phyloP scores from a whole-genome alignment of 2,797 vertebrate genomes.

The Chlorospingus semifuscus region DNA sequence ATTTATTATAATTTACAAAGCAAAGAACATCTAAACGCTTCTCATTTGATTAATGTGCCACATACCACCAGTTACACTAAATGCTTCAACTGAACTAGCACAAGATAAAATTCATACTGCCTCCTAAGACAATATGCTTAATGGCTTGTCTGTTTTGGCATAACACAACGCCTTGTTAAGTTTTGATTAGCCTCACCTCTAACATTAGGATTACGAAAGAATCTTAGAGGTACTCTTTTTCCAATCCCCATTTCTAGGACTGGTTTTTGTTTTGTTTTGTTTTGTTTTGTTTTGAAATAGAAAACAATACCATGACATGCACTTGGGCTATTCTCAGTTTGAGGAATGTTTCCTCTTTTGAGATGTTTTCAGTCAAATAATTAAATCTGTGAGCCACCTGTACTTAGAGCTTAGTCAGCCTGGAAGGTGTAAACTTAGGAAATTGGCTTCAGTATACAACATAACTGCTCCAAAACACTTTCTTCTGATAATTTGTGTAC shows the following conservation, averaged over 20 bases:
- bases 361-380: background rate
- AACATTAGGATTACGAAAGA: background rate
- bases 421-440: background rate
- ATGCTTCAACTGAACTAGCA: background rate
- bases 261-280: too few relatives aligned
- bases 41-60: slow-evolving; percentile 15
- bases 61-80: background rate
- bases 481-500: background rate
- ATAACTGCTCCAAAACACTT: background rate
- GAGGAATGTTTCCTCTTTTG: background rate
- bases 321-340: background rate
- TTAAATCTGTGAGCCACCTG: background rate
- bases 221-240: background rate
- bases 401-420: background rate
- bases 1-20: slow-evolving; percentile 62
- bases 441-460: background rate
- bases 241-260: fast-evolving
- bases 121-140: background rate
- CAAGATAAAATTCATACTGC: background rate
- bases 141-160: background rate
- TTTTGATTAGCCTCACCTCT: background rate
- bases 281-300: background rate
- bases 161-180: background rate
- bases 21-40: slow-evolving; percentile 24
- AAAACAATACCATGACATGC: background rate